Evolutionary conservation across 2,797 vertebrate species (phyloP).

Genomic region (Fratercula arctica): DNA sequence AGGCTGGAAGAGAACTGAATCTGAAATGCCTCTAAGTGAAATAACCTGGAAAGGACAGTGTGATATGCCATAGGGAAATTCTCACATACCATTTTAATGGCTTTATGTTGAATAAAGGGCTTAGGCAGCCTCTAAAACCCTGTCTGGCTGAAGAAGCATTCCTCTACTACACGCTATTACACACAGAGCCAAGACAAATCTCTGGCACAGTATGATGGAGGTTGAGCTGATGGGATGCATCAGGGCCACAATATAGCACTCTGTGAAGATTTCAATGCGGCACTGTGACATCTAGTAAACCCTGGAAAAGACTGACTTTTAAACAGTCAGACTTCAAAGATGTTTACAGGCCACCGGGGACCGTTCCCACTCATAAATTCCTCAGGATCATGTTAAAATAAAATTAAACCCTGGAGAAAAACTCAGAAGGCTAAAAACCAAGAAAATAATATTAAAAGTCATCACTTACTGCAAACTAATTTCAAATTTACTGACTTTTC

Average conservation of each 20-base stretch:
- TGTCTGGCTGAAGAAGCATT: neutral
- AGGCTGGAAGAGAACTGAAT: neutral
- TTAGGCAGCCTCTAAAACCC: neutral
- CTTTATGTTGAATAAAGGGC: neutral
- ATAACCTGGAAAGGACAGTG: neutral
- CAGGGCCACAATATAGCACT: neutral
- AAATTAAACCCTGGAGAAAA: neutral
- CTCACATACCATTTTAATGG: neutral
- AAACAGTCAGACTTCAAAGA: neutral
- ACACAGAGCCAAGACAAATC: neutral
- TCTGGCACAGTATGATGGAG: neutral
- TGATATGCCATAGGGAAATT: neutral
- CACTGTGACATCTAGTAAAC: neutral
- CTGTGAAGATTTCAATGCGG: neutral
- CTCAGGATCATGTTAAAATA: neutral
- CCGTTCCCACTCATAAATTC: neutral
- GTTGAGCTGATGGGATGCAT: neutral
- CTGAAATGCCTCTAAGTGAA: neutral
- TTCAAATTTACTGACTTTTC: neutral
- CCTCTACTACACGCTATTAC: neutral
- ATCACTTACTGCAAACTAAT: neutral
- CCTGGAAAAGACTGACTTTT: neutral
- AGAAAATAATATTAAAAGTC: neutral
- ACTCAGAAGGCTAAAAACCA: neutral
- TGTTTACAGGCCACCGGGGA: neutral